Base-by-base conservation (phyloP, 1,140 invertebrate species). In the Triops cancriformis region DNA sequence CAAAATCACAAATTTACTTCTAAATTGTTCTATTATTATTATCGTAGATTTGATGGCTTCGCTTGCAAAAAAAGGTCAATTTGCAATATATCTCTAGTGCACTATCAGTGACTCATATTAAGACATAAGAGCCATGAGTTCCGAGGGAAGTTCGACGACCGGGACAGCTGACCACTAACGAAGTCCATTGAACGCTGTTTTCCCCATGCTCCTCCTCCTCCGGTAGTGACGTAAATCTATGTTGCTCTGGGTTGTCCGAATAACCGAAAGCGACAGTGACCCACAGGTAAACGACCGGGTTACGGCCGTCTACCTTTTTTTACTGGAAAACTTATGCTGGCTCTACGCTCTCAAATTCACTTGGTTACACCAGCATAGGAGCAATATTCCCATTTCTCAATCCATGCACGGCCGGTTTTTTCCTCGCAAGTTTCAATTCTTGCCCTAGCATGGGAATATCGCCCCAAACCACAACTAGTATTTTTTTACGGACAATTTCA, bases 251-350 rank as follows among this genome's bases (percentile, higher is more conserved):
- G 42, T 27, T 76, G 45, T 31, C 45, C 72, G 45, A 37, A 77
- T 31, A 76, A 42, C 37, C 37, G 73, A 78, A 78, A 78, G 77
- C 74, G 77, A 78, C 73, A 78, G 77, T 78, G 73, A 78, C 77
- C 77, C 26, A 78, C 72, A 78, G 77, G 77, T 78, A 73, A 78
- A 78, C 73, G 77, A 78, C 77, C 76, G 27, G 73, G 51, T 64
- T 64, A 64, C 51, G 51, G 51, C n/a, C 51, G 51, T 64, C 51
- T 64, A 64, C 51, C 51, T 64, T 64, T 23, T 23, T 64, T 64
- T 64, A 37, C 51, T 64, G 51, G 51, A n/a, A 23, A 64, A 64
- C 18, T 64, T 14, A 12, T 64, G 51, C 51, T 37, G 10, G 18
- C 51, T 64, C 51, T 64, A 64, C 51, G 14, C 43, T 45, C 43